Conservation (phyloP, 1,140 invertebrate genomes). For the Cyclargus thomasi region DNA sequence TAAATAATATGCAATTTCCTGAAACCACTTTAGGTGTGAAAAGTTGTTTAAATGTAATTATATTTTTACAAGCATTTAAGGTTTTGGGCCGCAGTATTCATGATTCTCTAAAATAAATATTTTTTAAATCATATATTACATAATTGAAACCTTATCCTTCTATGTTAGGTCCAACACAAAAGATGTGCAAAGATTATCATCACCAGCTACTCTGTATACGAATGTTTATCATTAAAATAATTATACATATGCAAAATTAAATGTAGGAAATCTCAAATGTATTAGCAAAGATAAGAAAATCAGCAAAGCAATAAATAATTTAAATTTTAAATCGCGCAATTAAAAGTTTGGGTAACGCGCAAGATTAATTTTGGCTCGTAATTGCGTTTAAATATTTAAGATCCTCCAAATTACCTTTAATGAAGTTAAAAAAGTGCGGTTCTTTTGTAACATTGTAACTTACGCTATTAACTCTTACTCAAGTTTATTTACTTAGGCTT, state of each 20-base stretch:
- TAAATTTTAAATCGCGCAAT: background rate
- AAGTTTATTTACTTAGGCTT: background rate
- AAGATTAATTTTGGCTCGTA: conserved; percentile 1
- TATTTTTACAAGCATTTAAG: conserved; percentile 1
- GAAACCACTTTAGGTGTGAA: conserved; percentile 9
- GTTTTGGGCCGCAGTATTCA: background rate
- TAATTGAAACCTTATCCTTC: too few relatives aligned
- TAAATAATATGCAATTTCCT: conserved; percentile 4
- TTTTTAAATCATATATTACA: too few relatives aligned
- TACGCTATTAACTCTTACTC: background rate
- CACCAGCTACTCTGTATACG: too few relatives aligned
- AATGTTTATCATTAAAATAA: too few relatives aligned
- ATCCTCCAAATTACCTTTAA: conserved; percentile 3
- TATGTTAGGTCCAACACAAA: too few relatives aligned
- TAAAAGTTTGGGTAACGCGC: background rate
- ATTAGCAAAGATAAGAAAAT: background rate
- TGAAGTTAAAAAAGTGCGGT: background rate
- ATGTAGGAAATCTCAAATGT: background rate
- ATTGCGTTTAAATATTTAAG: conserved; percentile 1
- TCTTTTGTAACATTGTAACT: background rate
- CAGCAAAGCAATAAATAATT: background rate
- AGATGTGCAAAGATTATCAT: too few relatives aligned
- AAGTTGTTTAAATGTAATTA: conserved; percentile 13
- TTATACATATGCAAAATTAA: too few relatives aligned
- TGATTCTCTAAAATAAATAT: too few relatives aligned